Evolutionary conservation across 2,888 invertebrate species (phyloP).

Genomic region (Sminthurides aquaticus): DNA sequence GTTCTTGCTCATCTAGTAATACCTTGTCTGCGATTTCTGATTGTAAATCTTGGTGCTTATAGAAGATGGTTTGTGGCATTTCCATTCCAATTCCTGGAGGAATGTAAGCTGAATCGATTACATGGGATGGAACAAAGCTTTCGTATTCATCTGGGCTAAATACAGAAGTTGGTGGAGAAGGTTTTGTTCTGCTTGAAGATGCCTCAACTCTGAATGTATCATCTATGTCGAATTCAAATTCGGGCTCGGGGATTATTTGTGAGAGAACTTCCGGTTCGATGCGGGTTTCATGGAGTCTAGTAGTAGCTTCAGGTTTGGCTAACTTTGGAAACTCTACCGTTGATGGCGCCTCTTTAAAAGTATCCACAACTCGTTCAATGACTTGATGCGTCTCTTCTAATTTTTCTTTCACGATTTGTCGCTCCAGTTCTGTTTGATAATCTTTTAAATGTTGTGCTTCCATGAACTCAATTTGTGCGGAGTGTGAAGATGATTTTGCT

Average conservation of each 20-base stretch:
- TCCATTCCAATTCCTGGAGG: constrained; percentile 16
- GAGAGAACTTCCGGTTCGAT: not conserved
- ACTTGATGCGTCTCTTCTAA: constrained; percentile 13
- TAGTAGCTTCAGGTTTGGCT: not conserved
- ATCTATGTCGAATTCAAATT: not conserved
- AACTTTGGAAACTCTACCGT: not conserved
- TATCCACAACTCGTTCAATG: not conserved
- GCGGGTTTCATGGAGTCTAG: not conserved
- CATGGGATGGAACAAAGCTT: not conserved
- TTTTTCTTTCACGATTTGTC: constrained; percentile 14
- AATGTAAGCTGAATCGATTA: not conserved
- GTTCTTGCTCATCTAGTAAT: not conserved
- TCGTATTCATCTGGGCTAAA: not conserved
- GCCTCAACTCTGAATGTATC: not conserved
- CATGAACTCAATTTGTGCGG: constrained; percentile 2
- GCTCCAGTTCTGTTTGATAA: not conserved
- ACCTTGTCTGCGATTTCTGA: constrained; percentile 8
- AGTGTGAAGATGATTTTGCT: too few species aligned
- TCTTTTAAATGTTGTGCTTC: constrained; percentile 17
- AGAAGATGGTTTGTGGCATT: constrained; percentile 17
- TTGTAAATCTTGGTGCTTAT: constrained; percentile 20
- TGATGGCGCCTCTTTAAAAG: not conserved
- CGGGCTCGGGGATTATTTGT: not conserved
- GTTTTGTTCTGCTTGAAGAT: too few species aligned
- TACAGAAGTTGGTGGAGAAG: not conserved